A percentile compares a stretch with the other conserved stretches of the same genome.
phyloP scores from a whole-genome alignment of 2,888 invertebrate species.

The Leucophenga maculata region DNA sequence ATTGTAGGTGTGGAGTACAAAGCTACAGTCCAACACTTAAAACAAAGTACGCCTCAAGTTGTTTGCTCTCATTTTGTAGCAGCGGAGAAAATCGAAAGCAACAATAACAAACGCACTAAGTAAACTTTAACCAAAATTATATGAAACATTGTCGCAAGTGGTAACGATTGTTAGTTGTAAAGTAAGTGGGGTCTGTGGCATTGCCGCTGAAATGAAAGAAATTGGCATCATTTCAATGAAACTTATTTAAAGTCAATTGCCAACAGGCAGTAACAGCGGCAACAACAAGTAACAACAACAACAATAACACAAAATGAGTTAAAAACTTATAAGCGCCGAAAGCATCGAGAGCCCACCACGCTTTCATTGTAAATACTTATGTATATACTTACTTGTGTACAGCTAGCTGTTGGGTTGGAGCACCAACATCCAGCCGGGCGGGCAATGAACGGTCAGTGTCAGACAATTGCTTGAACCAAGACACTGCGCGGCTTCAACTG shows the following conservation, averaged over 20 bases:
- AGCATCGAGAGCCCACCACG: neutral
- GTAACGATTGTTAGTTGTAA: neutral
- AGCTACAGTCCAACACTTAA: slow-evolving; percentile 18
- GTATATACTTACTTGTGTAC: too few species aligned
- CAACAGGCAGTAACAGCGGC: slow-evolving; percentile 43
- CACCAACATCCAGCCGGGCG: neutral
- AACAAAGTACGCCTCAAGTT: slow-evolving; percentile 49
- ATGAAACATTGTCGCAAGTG: slow-evolving; percentile 26
- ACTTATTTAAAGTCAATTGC: slow-evolving; percentile 61
- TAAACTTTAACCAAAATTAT: slow-evolving; percentile 17
- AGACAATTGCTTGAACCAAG: slow-evolving; percentile 28
- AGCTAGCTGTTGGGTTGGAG: too few species aligned
- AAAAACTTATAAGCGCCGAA: slow-evolving; percentile 9
- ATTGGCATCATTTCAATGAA: slow-evolving; percentile 62
- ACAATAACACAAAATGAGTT: slow-evolving; percentile 11
- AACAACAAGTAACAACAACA: slow-evolving; percentile 12
- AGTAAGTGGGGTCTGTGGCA: neutral
- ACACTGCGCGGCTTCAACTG: slow-evolving; percentile 30
- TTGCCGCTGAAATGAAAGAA: slow-evolving; percentile 40
- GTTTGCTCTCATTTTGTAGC: slow-evolving; percentile 52
- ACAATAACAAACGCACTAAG: slow-evolving; percentile 33
- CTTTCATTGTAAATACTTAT: neutral
- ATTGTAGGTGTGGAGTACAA: too few species aligned
- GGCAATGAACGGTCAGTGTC: slow-evolving; percentile 30
- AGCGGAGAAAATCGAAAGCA: slow-evolving; percentile 20